Percentiles rank a stretch among this genome's conserved stretches.
phyloP scores from a whole-genome alignment of 2,797 vertebrate species.

The Labroides dimidiatus region DNA sequence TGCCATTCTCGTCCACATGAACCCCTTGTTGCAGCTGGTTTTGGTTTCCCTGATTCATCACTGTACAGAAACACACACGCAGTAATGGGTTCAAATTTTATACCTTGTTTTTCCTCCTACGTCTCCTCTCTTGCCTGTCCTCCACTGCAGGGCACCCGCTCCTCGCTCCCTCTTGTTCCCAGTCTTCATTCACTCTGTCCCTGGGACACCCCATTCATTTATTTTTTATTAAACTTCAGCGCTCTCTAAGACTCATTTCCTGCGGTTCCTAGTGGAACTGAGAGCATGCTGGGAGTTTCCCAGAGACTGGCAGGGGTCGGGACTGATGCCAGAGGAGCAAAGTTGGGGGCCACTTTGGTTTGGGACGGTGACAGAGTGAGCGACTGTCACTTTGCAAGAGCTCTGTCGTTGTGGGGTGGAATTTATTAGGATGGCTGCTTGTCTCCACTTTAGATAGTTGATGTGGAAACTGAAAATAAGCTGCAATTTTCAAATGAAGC shows the following conservation, averaged over 20 bases:
- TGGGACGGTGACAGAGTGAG: conserved; percentile 59
- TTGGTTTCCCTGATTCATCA: conserved; percentile 79
- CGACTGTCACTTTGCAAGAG: conserved; percentile 33
- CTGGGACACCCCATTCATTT: conserved; percentile 87
- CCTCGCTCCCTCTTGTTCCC: conserved; percentile 48
- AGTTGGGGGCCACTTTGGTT: conserved; percentile 55
- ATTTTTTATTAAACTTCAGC: conserved; percentile 89
- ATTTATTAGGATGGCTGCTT: conserved; percentile 44
- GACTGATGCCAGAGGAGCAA: conserved; percentile 67
- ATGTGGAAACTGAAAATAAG: conserved; percentile 4
- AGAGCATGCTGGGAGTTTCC: conserved; percentile 81
- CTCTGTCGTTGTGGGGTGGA: conserved; percentile 33
- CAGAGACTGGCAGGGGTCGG: conserved; percentile 76
- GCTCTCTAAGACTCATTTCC: conserved; percentile 86
- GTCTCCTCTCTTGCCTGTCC: conserved; percentile 59
- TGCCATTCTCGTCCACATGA: conserved; percentile 53
- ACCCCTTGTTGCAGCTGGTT: conserved; percentile 76
- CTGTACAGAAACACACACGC: conserved; percentile 62
- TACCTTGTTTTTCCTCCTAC: conserved; percentile 61
- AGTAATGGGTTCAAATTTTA: conserved; percentile 71
- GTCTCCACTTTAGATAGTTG: conserved; percentile 3
- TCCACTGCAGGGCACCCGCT: conserved; percentile 60
- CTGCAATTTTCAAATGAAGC: neutral
- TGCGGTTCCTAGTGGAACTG: conserved; percentile 82
- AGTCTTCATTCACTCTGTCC: conserved; percentile 75